Evolutionary conservation across 2,888 invertebrate genomes (phyloP), one percentile per base, ranked within the genome.

Genomic region (Polyommatus icarus): DNA sequence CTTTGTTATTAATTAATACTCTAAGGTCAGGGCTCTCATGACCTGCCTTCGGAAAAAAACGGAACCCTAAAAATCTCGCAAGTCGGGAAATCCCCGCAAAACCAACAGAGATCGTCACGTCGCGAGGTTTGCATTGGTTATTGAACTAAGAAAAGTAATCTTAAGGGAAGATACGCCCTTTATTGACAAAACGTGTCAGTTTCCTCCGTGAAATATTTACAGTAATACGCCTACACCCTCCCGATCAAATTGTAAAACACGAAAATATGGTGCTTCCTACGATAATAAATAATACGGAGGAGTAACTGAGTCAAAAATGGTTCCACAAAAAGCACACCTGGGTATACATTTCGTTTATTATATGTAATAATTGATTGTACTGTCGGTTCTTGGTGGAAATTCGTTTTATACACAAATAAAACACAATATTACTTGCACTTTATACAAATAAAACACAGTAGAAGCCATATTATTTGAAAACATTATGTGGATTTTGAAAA

Each of bases 111-210:
- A 86, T 85, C 83, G 85, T 84, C 86, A 84, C 84, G 85, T 83
- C 84, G 88, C 87, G 82, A 75, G 90, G 88, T 92, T 91, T 91
- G 85, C 88, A 83, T 86, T 87, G 85, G 85, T 85, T 88, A 89
- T 89, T 89, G 90, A 87, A 87, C 85, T 85, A 81, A 82, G 83
- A 82, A 89, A 90, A 91, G 89, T 88, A 89, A 91, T 90, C 88
- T 85, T 83, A 84, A 85, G 86, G 87, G 87, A 85, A 85, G 85
- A 82, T 82, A 84, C 83, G 84, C 85, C 87, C 86, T 84, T 88
- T 92, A 91, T 92, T 92, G 91, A 92, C 91, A 88, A 89, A 89
- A 91, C 92, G 90, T 90, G 91, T 88, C 86, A 87, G 87, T 87
- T 87, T 84, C 87, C 80, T 80, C 82, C 83, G 80, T 82, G 82